Conservation (phyloP, 2,113 vertebrate genomes). For the Sarotherodon lohbergeri region DNA sequence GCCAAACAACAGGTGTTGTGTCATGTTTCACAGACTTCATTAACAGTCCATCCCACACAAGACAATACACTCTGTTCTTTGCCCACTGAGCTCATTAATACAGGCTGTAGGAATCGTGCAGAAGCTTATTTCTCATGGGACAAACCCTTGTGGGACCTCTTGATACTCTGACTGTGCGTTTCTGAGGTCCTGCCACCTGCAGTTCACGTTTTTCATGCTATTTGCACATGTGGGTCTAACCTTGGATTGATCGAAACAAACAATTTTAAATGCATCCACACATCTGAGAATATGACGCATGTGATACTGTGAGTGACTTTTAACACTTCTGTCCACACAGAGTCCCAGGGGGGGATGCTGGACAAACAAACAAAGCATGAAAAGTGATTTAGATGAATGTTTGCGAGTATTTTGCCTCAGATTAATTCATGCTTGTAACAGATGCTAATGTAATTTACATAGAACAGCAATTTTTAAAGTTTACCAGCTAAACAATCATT, state of each 20-base stretch:
- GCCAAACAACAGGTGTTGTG: constrained; percentile 60
- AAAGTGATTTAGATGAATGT: background rate
- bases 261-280: background rate
- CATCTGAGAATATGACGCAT: background rate
- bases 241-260: background rate
- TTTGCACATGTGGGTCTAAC: background rate
- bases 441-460: background rate
- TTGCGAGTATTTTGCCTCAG: background rate
- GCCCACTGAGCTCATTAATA: constrained; percentile 47
- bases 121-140: constrained; percentile 42
- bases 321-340: background rate
- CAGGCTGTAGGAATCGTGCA: constrained; percentile 8
- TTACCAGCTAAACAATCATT: background rate
- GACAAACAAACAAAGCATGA: background rate
- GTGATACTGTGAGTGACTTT: background rate
- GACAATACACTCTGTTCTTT: constrained; percentile 43
- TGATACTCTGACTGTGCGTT: background rate
- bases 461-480: background rate
- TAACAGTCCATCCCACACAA: constrained; percentile 37
- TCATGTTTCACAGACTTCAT: constrained; percentile 52
- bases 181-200: background rate
- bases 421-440: background rate
- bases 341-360: background rate
- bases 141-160: background rate
- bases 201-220: background rate